These are phyloP conservation scores for Pelusios castaneus DNA, from an alignment of 2,113 vertebrate genomes.

Conservation along the genomic window DNA sequence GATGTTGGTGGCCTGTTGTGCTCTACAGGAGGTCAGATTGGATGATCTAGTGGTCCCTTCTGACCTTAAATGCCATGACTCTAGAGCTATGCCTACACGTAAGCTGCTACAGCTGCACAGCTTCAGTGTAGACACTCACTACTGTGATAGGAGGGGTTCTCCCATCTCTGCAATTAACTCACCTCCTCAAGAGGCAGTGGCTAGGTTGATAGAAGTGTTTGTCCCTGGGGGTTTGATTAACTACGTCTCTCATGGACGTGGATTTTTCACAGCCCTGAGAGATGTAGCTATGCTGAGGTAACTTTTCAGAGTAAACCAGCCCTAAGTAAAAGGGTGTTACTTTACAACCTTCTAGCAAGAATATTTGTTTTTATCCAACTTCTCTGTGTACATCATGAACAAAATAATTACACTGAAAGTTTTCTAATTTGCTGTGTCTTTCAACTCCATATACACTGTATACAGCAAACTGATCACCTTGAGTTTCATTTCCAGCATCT, in stretches of 20 bases:
- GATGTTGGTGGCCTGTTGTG: background rate
- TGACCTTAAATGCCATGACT: background rate
- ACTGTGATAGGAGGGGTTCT: background rate
- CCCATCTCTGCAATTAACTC: background rate
- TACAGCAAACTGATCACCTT: background rate
- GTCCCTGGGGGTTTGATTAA: background rate
- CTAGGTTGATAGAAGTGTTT: background rate
- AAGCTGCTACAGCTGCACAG: background rate
- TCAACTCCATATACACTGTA: no score
- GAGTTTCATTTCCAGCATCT: background rate
- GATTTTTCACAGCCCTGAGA: background rate
- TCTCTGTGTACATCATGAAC: background rate
- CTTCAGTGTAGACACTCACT: background rate
- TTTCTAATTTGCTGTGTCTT: no score
- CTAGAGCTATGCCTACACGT: background rate
- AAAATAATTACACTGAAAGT: background rate
- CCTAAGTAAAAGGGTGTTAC: background rate
- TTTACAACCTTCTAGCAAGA: background rate
- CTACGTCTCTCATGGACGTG: background rate
- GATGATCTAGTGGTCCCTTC: background rate
- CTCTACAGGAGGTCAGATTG: background rate
- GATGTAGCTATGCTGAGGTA: background rate
- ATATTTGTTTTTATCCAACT: background rate
- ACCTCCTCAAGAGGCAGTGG: background rate
- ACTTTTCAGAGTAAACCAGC: background rate